A percentile compares a stretch with the other conserved stretches of the same genome.
phyloP scores from a whole-genome alignment of 2,888 invertebrate genomes.

The Dorcus parallelipipedus region DNA sequence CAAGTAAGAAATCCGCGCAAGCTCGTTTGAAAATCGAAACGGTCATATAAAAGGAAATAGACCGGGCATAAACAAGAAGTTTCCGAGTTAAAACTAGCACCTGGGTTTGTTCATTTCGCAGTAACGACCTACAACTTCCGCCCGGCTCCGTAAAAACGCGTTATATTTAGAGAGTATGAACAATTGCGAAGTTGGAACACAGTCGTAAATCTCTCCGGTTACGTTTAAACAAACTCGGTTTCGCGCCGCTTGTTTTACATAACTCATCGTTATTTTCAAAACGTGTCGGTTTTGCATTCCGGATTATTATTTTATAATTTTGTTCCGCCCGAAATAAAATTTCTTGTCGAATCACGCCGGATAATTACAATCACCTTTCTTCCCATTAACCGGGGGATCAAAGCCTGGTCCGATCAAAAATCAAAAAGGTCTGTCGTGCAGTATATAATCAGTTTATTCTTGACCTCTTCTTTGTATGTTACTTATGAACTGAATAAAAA shows the following conservation, averaged over 20 bases:
- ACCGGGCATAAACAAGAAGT: conserved; percentile 24
- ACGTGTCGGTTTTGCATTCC: conserved; percentile 1
- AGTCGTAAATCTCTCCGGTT: conserved; percentile 31
- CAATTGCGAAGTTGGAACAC: conserved; percentile 32
- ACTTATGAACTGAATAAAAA: too few species aligned
- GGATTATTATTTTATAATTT: not conserved
- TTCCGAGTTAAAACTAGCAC: conserved; percentile 30
- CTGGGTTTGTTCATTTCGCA: conserved; percentile 33
- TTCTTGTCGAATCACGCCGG: too few species aligned
- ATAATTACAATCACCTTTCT: too few species aligned
- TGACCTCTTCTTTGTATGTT: too few species aligned
- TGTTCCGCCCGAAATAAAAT: too few species aligned
- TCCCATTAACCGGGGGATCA: too few species aligned
- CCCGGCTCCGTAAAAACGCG: conserved; percentile 30
- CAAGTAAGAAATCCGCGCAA: too few species aligned
- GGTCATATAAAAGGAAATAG: too few species aligned
- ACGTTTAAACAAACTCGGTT: conserved; percentile 25
- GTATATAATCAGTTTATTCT: too few species aligned
- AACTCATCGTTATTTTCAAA: conserved; percentile 15
- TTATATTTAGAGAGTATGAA: conserved; percentile 36
- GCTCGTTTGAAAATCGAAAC: too few species aligned
- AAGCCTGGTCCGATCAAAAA: too few species aligned
- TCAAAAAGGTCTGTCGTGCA: too few species aligned
- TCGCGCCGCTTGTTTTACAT: conserved; percentile 12
- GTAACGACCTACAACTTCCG: conserved; percentile 35